A percentile compares a stretch with the other conserved stretches of the same genome.
These are phyloP conservation scores for Solen grandis DNA, from an alignment of 1,140 invertebrate genomes.

Conservation along the genomic window DNA sequence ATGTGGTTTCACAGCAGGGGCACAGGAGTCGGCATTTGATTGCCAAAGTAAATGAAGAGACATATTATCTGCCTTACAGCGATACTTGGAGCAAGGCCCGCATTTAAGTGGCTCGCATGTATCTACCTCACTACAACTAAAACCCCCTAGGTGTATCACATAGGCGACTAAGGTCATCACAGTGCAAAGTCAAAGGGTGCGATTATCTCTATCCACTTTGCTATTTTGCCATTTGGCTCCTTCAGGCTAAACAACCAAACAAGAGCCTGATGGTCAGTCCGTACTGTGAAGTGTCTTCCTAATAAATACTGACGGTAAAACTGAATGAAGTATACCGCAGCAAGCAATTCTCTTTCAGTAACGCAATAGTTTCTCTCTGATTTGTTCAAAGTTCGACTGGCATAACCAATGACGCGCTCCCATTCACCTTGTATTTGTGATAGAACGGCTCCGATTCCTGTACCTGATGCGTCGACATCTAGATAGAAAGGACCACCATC, in stretches of 20 bases:
- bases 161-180: slow-evolving; percentile 61
- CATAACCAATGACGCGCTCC: slow-evolving; percentile 63
- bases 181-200: slow-evolving; percentile 65
- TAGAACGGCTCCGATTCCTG: slow-evolving; percentile 69
- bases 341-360: slow-evolving; percentile 61
- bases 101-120: neutral
- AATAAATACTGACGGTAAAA: slow-evolving; percentile 59
- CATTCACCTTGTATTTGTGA: slow-evolving; percentile 64
- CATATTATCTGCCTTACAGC: neutral
- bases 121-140: neutral
- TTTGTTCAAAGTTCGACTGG: slow-evolving; percentile 43
- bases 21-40: too few species aligned
- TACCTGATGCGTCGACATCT: slow-evolving; percentile 65
- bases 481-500: slow-evolving; percentile 62
- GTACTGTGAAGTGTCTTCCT: slow-evolving; percentile 51
- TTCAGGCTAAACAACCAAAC: slow-evolving; percentile 53
- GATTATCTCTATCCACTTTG: slow-evolving; percentile 65
- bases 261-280: slow-evolving; percentile 59
- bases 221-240: slow-evolving; percentile 55
- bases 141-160: slow-evolving; percentile 6
- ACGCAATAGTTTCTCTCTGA: slow-evolving; percentile 81
- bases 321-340: slow-evolving; percentile 32
- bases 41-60: neutral
- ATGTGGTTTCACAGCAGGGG: too few species aligned
- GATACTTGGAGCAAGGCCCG: neutral